Evolutionary conservation across 2,797 vertebrate genomes (phyloP), one percentile per base, ranked within the genome.

Genomic region (Ctenochaetus hawaiiensis): DNA sequence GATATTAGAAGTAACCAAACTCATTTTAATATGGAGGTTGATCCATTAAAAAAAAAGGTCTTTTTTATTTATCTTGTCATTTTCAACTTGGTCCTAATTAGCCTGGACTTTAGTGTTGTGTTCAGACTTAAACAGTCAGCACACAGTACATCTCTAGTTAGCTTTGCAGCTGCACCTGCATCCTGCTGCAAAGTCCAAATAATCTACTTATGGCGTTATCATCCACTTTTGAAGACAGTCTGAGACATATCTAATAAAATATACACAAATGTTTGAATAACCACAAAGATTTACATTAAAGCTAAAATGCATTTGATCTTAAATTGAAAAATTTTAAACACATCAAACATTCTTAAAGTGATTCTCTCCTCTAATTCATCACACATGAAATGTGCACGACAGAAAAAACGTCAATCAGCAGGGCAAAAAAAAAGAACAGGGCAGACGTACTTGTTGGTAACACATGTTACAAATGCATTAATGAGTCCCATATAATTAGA

Each of bases 1-100:
- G 48, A 37, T 58, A 66, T 53, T 54, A 16, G 8, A 26, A 13
- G 39, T n/a, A 48, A 18, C 65, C 26, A 60, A 45, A 61, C 39
- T 16, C n/a, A 20, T 43, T 76, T 30, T 37, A 12, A 52, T 58
- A 44, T 66, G 18, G 10, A 60, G 5, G 45, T n/a, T 53, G 7
- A 7, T 48, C 26, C 41, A 17, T 30, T 59, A 16, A 8, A 26
- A 54, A 67, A 45, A 26, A 54, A 67, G 37, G 3, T 34, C n/a
- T 37, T 10, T 30, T 30, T 11, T 6, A 6, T 13, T 26, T 30
- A 49, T 56, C 49, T 64, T 41, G 14, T 23, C 0, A 61, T 54
- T 48, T 47, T 54, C 17, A 57, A 4, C 44, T 26, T 58, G 7
- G 13, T 44, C 5, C 16, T 68, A 5, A 41, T 60, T 53, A 9